phyloP scores from a whole-genome alignment of 2,888 invertebrate species.

The Brassicogethes aeneus region DNA sequence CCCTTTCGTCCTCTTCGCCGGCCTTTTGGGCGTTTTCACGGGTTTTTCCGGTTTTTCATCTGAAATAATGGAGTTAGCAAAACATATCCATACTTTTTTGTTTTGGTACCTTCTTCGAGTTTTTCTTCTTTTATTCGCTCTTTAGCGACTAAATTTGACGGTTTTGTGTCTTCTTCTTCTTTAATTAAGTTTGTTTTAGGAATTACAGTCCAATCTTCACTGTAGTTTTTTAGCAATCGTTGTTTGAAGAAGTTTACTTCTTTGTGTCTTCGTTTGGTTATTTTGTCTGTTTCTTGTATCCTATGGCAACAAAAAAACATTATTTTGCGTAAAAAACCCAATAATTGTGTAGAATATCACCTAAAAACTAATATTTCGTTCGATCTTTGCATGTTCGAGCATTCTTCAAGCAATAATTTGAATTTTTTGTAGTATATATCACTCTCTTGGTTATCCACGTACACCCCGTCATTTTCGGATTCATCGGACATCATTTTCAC shows the following conservation, averaged over 20 bases:
- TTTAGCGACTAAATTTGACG: constrained; percentile 29
- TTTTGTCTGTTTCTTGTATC: constrained; percentile 62
- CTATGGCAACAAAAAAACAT: constrained; percentile 33
- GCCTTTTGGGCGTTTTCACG: constrained; percentile 30
- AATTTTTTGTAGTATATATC: constrained; percentile 67
- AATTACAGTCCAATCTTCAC: constrained; percentile 53
- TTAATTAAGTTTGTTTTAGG: constrained; percentile 27
- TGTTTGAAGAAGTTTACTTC: constrained; percentile 61
- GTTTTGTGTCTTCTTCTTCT: constrained; percentile 45
- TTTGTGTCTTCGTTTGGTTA: constrained; percentile 56
- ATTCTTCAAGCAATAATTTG: constrained; percentile 62
- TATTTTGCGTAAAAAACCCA: constrained; percentile 3
- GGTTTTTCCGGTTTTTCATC: constrained; percentile 30
- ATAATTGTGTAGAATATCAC: constrained; percentile 36
- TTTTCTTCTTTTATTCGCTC: constrained; percentile 34
- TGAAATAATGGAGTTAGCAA: too few species aligned
- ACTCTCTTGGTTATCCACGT: constrained; percentile 45
- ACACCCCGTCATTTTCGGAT: constrained; percentile 49
- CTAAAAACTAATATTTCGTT: constrained; percentile 65
- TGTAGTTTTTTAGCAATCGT: constrained; percentile 57
- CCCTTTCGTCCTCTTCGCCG: constrained; percentile 50
- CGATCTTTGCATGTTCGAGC: constrained; percentile 67
- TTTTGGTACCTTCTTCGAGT: constrained; percentile 20
- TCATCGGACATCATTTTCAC: constrained; percentile 49
- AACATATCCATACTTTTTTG: too few species aligned